Evolutionary conservation across 2,888 invertebrate species (phyloP).

Genomic region (Asteroscopus sphinx): DNA sequence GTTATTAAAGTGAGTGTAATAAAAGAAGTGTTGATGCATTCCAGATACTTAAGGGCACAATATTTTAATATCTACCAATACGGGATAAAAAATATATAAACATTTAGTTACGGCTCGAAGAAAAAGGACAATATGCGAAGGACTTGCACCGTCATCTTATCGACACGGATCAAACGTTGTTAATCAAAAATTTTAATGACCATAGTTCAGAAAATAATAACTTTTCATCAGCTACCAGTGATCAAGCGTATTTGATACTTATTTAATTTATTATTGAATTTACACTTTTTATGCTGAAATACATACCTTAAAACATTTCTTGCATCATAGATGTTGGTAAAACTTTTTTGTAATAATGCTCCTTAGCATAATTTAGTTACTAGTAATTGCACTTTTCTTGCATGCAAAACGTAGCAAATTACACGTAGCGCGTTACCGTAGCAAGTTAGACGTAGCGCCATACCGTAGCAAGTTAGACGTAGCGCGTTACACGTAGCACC

Average conservation of each 20-base stretch:
- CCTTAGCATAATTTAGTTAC: no score
- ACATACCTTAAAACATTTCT: no score
- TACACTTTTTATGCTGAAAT: no score
- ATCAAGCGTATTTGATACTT: constrained; percentile 72
- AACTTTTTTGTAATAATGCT: no score
- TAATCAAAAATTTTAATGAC: constrained; percentile 90
- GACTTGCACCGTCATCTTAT: constrained; percentile 86
- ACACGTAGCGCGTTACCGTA: no score
- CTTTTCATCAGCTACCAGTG: constrained; percentile 78
- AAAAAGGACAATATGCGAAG: constrained; percentile 80
- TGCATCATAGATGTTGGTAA: no score
- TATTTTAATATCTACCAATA: constrained; percentile 78
- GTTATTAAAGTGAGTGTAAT: constrained; percentile 59
- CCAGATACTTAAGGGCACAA: constrained; percentile 75
- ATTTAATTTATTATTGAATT: not conserved
- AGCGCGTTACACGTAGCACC: no score
- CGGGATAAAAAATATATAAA: constrained; percentile 80
- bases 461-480: no score
- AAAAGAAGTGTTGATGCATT: constrained; percentile 72
- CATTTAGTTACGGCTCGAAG: constrained; percentile 85
- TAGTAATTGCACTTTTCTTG: no score
- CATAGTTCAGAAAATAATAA: constrained; percentile 89
- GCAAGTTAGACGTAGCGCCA: no score
- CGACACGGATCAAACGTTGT: constrained; percentile 88
- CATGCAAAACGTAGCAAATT: no score